Percentiles rank a stretch among this genome's conserved stretches.
Conservation (phyloP, 2,797 vertebrate species). For the Margarornis squamiger region DNA sequence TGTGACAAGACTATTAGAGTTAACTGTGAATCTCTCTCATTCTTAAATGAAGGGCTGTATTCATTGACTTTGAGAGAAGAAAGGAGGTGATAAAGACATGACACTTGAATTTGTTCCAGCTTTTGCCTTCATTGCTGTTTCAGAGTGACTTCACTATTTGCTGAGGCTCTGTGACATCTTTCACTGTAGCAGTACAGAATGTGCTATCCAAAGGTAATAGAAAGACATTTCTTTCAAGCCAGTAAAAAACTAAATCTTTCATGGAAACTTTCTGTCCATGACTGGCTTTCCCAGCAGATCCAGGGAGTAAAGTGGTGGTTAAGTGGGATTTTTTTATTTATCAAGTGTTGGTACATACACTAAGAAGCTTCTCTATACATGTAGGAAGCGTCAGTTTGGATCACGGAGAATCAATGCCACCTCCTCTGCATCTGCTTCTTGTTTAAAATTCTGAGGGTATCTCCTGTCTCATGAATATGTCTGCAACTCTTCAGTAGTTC, state of each 20-base stretch:
- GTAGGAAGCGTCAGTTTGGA: not conserved
- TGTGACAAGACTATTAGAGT: not conserved
- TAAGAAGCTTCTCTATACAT: not conserved
- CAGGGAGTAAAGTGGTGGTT: not conserved
- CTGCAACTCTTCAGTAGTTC: constrained; percentile 18
- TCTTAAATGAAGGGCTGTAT: constrained; percentile 30
- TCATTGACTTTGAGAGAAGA: not conserved
- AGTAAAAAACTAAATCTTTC: not conserved
- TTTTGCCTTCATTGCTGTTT: not conserved
- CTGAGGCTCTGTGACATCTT: not conserved
- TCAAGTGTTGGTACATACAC: not conserved
- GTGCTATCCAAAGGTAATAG: not conserved
- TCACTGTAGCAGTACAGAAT: not conserved
- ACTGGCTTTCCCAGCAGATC: not conserved
- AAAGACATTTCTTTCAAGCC: not conserved
- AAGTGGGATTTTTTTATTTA: not conserved
- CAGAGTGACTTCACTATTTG: not conserved
- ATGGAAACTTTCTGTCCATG: not conserved
- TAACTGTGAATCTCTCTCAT: constrained; percentile 24
- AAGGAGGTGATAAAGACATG: not conserved
- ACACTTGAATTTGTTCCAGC: constrained; percentile 42
- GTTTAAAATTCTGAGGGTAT: not conserved
- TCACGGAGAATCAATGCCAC: not conserved
- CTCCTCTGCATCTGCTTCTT: constrained; percentile 4
- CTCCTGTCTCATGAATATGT: not conserved